Evolutionary conservation across 2,113 vertebrate genomes (phyloP).

Genomic region (Lepisosteus osseus): DNA sequence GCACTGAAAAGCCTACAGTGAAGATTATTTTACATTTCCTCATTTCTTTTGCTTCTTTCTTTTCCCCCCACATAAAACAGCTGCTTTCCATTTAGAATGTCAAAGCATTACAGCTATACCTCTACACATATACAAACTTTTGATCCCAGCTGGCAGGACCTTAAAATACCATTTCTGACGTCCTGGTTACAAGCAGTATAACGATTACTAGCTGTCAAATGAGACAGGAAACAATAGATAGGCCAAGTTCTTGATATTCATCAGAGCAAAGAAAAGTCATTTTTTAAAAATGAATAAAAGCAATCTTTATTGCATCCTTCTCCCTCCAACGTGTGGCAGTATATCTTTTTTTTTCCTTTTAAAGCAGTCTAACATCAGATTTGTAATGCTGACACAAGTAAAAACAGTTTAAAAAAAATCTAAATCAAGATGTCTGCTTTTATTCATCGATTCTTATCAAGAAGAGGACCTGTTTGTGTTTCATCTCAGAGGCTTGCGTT

Average conservation of each 20-base stretch:
- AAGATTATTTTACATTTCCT: constrained; percentile 31
- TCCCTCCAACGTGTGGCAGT: no score
- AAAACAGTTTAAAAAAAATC: no score
- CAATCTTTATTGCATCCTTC: no score
- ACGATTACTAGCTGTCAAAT: constrained; percentile 38
- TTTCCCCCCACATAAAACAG: constrained; percentile 56
- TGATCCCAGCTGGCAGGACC: constrained; percentile 47
- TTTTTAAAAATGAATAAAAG: no score
- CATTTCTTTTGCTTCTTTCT: constrained; percentile 18
- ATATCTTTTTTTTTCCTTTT: no score
- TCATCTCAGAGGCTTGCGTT: background rate
- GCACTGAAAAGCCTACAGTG: constrained; percentile 30
- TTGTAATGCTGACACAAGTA: no score
- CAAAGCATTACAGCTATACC: constrained; percentile 17
- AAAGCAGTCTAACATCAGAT: no score
- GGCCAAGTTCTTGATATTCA: no score
- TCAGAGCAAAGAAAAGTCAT: no score
- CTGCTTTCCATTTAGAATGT: constrained; percentile 34
- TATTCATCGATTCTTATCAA: background rate
- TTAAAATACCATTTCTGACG: constrained; percentile 54
- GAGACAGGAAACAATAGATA: background rate
- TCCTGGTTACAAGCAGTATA: constrained; percentile 47
- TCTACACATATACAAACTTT: constrained; percentile 40
- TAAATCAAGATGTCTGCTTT: background rate
- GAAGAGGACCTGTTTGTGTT: background rate